phyloP scores from a whole-genome alignment of 1,140 invertebrate genomes.

The Drosophila busckii region DNA sequence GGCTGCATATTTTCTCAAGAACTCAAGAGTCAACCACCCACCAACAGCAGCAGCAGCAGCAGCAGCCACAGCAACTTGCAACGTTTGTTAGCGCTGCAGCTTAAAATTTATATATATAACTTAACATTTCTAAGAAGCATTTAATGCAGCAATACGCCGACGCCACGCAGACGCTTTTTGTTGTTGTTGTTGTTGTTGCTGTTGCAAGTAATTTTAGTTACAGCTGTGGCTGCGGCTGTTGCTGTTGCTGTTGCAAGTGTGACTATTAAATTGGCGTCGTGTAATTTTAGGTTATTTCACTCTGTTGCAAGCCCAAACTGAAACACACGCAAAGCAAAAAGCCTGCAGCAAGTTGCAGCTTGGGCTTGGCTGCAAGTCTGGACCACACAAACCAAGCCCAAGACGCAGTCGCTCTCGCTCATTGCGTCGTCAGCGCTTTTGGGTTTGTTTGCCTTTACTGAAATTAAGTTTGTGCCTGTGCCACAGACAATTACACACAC shows the following conservation, averaged over 20 bases:
- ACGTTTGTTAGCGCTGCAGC: slow-evolving; percentile 28
- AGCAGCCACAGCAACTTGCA: slow-evolving; percentile 36
- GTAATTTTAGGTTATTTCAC: slow-evolving; percentile 65
- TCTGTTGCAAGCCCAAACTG: slow-evolving; percentile 38
- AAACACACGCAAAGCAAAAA: slow-evolving; percentile 34
- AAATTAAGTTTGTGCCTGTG: slow-evolving; percentile 55
- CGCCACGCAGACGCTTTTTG: slow-evolving; percentile 38
- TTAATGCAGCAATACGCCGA: slow-evolving; percentile 54
- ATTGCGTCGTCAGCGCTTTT: slow-evolving; percentile 38
- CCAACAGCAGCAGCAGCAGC: neutral
- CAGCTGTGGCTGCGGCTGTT: slow-evolving; percentile 14
- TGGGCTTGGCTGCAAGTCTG: slow-evolving; percentile 39
- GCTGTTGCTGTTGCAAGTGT: slow-evolving; percentile 56
- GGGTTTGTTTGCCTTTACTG: slow-evolving; percentile 50
- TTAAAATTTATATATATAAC: slow-evolving; percentile 44
- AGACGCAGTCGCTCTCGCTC: slow-evolving; percentile 9
- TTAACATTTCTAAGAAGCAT: slow-evolving; percentile 71
- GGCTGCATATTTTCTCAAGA: slow-evolving; percentile 68
- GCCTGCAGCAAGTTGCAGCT: slow-evolving; percentile 30
- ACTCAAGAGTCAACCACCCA: slow-evolving; percentile 37
- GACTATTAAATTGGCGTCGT: slow-evolving; percentile 75
- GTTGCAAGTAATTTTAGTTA: slow-evolving; percentile 56
- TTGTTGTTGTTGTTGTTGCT: slow-evolving; percentile 32
- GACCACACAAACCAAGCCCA: slow-evolving; percentile 56
- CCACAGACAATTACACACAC: no score